These are phyloP conservation scores for Ambastaia sidthimunki DNA, from an alignment of 2,797 vertebrate species.

Conservation along the genomic window DNA sequence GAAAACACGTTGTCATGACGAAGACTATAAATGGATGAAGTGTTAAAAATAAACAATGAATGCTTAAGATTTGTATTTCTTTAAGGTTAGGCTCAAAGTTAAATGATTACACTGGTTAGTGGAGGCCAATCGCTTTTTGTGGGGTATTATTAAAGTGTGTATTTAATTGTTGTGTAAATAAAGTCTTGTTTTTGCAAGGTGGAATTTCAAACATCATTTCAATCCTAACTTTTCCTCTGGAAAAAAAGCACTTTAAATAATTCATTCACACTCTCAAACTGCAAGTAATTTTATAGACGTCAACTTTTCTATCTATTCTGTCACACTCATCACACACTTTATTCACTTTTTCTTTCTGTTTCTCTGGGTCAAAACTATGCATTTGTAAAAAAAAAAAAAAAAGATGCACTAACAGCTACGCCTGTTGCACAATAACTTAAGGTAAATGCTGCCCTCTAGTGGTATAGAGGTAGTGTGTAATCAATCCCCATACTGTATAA, in stretches of 20 bases:
- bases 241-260: background rate
- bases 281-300: background rate
- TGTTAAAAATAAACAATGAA: background rate
- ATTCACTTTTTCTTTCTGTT: background rate
- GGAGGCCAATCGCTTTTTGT: too few species aligned
- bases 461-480: background rate
- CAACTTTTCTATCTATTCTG: background rate
- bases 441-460: conserved; percentile 10
- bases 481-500: too few species aligned
- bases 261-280: background rate
- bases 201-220: background rate
- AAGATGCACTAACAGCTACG: background rate
- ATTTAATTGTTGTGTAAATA: background rate
- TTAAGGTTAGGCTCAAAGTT: background rate
- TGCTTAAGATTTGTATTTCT: too few species aligned
- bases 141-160: too few species aligned
- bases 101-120: background rate
- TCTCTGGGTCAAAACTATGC: background rate
- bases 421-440: background rate
- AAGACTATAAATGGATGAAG: background rate
- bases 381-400: background rate
- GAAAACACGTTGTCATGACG: too few species aligned
- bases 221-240: background rate
- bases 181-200: background rate
- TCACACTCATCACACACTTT: background rate